phyloP scores from a whole-genome alignment of 2,888 invertebrate species.

The Myopa tessellatipennis region DNA sequence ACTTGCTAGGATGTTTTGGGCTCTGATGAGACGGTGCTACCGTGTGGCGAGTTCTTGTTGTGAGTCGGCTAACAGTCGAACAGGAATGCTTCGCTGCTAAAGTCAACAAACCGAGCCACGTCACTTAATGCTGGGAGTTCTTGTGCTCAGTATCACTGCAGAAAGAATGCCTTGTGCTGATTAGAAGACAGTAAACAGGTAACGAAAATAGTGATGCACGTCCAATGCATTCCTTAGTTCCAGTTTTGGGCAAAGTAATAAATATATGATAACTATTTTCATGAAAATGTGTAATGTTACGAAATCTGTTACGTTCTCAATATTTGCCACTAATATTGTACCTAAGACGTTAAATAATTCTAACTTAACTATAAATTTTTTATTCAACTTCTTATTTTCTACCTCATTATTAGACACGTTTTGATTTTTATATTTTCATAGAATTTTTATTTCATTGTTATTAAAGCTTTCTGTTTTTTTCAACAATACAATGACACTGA shows the following conservation, averaged over 20 bases:
- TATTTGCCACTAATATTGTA: too few species aligned
- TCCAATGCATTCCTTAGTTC: neutral
- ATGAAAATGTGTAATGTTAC: too few species aligned
- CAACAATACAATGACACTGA: slow-evolving; percentile 21
- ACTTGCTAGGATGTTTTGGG: neutral
- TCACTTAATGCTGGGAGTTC: slow-evolving; percentile 8
- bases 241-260: too few species aligned
- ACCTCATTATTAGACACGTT: too few species aligned
- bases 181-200: slow-evolving; percentile 21
- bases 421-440: neutral
- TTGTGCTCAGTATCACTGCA: slow-evolving; percentile 16
- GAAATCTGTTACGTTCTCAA: too few species aligned
- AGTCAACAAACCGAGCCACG: slow-evolving; percentile 33
- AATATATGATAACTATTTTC: too few species aligned
- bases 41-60: slow-evolving; percentile 21
- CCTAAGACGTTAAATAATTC: too few species aligned
- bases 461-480: slow-evolving; percentile 42
- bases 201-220: neutral
- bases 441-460: slow-evolving; percentile 42
- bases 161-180: slow-evolving; percentile 4
- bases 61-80: slow-evolving; percentile 26
- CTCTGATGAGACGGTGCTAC: slow-evolving; percentile 11
- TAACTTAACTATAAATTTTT: too few species aligned
- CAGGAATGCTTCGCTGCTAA: slow-evolving; percentile 18
- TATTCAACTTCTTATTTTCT: too few species aligned